Evolutionary conservation across 2,113 vertebrate species (phyloP).

Genomic region (Aegithalos caudatus): DNA sequence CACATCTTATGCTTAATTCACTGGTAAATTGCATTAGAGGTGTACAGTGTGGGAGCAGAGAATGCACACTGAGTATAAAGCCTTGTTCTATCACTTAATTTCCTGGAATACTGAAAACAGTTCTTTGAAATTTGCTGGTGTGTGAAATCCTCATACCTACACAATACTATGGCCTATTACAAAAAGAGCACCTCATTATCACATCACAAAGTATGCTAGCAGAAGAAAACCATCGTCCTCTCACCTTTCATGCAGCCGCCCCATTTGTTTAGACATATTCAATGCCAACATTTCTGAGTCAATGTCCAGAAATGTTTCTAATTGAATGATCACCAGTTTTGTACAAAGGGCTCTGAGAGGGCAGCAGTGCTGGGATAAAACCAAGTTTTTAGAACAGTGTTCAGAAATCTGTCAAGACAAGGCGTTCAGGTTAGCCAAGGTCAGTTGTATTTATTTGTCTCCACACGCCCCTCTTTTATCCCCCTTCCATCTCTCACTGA

Average conservation of each 20-base stretch:
- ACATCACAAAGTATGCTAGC: not conserved
- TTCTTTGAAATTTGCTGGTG: slow-evolving; percentile 10
- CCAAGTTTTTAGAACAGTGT: not conserved
- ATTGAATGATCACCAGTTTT: not conserved
- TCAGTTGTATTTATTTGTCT: not conserved
- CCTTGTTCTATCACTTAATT: slow-evolving; percentile 42
- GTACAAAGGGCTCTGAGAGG: not conserved
- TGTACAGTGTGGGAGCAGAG: slow-evolving; percentile 33
- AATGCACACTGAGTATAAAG: slow-evolving; percentile 47
- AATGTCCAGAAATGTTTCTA: slow-evolving; percentile 38
- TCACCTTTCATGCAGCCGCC: not conserved
- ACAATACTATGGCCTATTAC: not conserved
- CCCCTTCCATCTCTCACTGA: not conserved
- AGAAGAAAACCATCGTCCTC: not conserved
- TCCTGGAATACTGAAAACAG: slow-evolving; percentile 37
- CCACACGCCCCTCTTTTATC: fast-evolving
- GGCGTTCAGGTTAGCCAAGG: not conserved
- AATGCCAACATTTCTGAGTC: not conserved
- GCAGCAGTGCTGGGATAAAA: not conserved
- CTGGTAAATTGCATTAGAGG: slow-evolving; percentile 58
- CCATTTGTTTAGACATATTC: slow-evolving; percentile 13
- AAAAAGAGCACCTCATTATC: slow-evolving; percentile 38
- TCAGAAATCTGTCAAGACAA: not conserved
- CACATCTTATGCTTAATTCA: slow-evolving; percentile 58
- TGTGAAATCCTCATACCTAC: slow-evolving; percentile 43